A percentile compares a stretch with the other conserved stretches of the same genome.
Evolutionary conservation across 1,140 invertebrate species (phyloP).

Genomic region (Drosophila erecta): DNA sequence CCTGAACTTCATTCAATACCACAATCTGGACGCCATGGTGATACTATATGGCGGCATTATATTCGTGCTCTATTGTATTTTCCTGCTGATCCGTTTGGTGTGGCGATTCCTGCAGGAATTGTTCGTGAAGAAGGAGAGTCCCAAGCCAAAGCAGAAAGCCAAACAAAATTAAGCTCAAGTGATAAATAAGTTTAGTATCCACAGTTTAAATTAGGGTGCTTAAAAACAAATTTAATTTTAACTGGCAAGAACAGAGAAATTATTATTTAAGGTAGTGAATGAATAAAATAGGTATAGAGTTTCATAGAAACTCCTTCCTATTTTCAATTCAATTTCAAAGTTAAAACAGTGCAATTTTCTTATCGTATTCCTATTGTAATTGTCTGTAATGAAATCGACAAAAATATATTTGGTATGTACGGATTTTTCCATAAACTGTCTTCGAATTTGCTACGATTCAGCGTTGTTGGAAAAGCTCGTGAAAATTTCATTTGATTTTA

Average conservation of each 20-base stretch:
- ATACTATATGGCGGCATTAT: slow-evolving; percentile 68
- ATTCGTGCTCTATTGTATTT: slow-evolving; percentile 45
- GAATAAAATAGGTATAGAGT: too few species aligned
- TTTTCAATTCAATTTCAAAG: background rate
- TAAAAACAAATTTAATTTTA: background rate
- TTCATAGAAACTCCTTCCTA: too few species aligned
- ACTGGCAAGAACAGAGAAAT: too few species aligned
- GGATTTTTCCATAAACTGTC: background rate
- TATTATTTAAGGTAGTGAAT: too few species aligned
- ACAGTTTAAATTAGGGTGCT: background rate
- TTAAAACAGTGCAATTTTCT: background rate
- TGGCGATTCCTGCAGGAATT: slow-evolving; percentile 42
- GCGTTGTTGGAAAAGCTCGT: slow-evolving; percentile 27
- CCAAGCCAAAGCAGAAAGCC: slow-evolving; percentile 12
- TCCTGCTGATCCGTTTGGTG: slow-evolving; percentile 39
- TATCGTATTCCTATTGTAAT: background rate
- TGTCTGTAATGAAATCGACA: background rate
- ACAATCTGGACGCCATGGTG: slow-evolving; percentile 85
- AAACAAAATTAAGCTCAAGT: slow-evolving; percentile 16
- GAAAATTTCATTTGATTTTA: slow-evolving; percentile 57
- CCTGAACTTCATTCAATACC: slow-evolving; percentile 86
- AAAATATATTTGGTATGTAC: background rate
- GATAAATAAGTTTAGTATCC: background rate
- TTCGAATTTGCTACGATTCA: slow-evolving; percentile 2
- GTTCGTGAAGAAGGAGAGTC: slow-evolving; percentile 17